phyloP scores from a whole-genome alignment of 2,797 vertebrate genomes.

The Antrozous pallidus region DNA sequence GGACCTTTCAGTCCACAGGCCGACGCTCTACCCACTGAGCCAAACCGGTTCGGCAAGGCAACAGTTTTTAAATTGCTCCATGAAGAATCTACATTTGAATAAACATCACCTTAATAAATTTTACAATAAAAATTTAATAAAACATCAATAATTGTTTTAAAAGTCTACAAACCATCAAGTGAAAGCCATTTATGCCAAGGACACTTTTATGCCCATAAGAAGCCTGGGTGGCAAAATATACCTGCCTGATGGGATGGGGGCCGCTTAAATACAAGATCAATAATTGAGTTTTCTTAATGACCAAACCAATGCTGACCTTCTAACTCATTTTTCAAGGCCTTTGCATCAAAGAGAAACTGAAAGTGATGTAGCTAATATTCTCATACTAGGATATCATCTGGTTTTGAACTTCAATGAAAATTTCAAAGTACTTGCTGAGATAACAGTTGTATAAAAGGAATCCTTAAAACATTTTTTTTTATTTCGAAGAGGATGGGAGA shows the following conservation, averaged over 20 bases:
- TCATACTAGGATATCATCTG: not conserved
- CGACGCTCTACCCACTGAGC: too few species aligned
- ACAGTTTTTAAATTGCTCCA: not conserved
- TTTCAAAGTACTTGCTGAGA: not conserved
- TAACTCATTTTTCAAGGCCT: not conserved
- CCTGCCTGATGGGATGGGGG: not conserved
- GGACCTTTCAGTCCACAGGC: too few species aligned
- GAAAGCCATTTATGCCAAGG: not conserved
- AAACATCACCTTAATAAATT: not conserved
- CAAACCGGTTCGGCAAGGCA: too few species aligned
- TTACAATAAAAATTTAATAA: not conserved
- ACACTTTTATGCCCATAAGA: not conserved
- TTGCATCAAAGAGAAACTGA: not conserved
- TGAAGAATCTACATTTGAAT: not conserved
- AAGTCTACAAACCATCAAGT: not conserved
- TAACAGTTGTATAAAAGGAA: not conserved
- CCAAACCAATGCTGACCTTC: not conserved
- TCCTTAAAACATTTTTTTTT: too few species aligned
- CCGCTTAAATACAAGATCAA: not conserved
- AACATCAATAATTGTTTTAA: not conserved
- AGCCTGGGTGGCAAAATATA: not conserved
- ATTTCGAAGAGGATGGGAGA: too few species aligned
- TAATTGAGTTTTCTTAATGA: not conserved
- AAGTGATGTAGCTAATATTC: not conserved
- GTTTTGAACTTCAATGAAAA: conserved; percentile 23